phyloP scores from a whole-genome alignment of 2,888 invertebrate genomes.

The Noctua comes region DNA sequence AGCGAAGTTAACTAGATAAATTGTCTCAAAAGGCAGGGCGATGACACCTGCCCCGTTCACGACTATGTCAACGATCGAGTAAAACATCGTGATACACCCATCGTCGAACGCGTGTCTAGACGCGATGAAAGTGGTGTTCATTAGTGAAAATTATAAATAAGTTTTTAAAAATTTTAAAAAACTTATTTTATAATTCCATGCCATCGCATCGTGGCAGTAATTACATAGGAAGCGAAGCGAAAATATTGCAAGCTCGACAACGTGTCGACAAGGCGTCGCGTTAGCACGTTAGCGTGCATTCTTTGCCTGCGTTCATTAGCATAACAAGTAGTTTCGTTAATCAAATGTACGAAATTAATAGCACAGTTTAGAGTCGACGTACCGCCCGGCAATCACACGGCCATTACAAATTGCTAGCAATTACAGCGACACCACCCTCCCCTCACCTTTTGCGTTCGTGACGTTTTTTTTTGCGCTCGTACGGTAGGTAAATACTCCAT shows the following conservation, averaged over 20 bases:
- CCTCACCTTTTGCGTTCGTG: slow-evolving; percentile 78
- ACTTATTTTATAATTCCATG: slow-evolving; percentile 76
- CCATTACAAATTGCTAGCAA: slow-evolving; percentile 89
- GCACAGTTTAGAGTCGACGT: slow-evolving; percentile 88
- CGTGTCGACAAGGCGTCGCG: slow-evolving; percentile 88
- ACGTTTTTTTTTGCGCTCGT: slow-evolving; percentile 76
- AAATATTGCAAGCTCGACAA: slow-evolving; percentile 87
- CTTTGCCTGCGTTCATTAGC: slow-evolving; percentile 89
- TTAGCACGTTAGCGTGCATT: slow-evolving; percentile 88
- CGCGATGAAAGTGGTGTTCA: slow-evolving; percentile 52
- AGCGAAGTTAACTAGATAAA: slow-evolving; percentile 69
- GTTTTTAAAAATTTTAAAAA: no score
- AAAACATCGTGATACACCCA: slow-evolving; percentile 57
- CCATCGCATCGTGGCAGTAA: slow-evolving; percentile 74
- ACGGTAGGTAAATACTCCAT: slow-evolving; percentile 75
- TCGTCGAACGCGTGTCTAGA: slow-evolving; percentile 48
- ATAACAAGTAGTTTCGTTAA: slow-evolving; percentile 91
- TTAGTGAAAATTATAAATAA: slow-evolving; percentile 72
- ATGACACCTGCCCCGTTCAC: slow-evolving; percentile 64
- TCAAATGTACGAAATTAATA: slow-evolving; percentile 91
- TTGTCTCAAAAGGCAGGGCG: slow-evolving; percentile 67
- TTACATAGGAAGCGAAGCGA: slow-evolving; percentile 82
- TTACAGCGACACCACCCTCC: slow-evolving; percentile 85
- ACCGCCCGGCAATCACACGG: slow-evolving; percentile 88
- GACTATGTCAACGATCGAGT: slow-evolving; percentile 73